Evolutionary conservation across 2,888 invertebrate genomes (phyloP).

Genomic region (Rhodophaea formosa): DNA sequence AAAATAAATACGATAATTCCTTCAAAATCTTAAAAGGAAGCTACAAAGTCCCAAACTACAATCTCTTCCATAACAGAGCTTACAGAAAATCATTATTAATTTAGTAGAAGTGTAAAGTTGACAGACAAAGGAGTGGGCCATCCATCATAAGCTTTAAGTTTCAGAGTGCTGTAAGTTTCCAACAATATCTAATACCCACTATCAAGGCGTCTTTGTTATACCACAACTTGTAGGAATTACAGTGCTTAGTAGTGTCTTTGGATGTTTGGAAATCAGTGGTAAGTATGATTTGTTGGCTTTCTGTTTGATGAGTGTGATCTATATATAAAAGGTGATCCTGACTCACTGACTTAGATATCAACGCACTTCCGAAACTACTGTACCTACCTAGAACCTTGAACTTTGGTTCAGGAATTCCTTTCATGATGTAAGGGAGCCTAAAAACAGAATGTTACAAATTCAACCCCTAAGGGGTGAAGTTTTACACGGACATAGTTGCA

Average conservation of each 20-base stretch:
- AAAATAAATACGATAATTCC: too few relatives aligned
- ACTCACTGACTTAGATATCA: too few relatives aligned
- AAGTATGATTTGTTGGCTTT: background rate
- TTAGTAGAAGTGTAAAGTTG: constrained; percentile 14
- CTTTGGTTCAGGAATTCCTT: too few relatives aligned
- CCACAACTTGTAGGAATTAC: constrained; percentile 7
- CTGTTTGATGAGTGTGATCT: background rate
- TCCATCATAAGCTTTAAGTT: constrained; percentile 22
- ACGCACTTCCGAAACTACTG: too few relatives aligned
- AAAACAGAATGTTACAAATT: too few relatives aligned
- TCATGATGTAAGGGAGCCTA: too few relatives aligned
- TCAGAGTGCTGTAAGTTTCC: constrained; percentile 10
- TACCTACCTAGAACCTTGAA: too few relatives aligned
- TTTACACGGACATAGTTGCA: too few relatives aligned
- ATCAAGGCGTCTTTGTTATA: constrained; percentile 18
- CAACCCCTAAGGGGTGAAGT: too few relatives aligned
- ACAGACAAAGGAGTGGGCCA: constrained; percentile 8
- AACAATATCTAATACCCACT: constrained; percentile 20
- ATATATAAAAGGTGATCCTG: too few relatives aligned
- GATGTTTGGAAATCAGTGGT: background rate
- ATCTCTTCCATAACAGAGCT: background rate
- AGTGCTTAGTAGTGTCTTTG: background rate
- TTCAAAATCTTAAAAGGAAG: background rate
- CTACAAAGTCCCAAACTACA: background rate
- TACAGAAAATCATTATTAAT: constrained; percentile 15